phyloP scores from a whole-genome alignment of 2,888 invertebrate genomes.

The Drosophila lutescens region DNA sequence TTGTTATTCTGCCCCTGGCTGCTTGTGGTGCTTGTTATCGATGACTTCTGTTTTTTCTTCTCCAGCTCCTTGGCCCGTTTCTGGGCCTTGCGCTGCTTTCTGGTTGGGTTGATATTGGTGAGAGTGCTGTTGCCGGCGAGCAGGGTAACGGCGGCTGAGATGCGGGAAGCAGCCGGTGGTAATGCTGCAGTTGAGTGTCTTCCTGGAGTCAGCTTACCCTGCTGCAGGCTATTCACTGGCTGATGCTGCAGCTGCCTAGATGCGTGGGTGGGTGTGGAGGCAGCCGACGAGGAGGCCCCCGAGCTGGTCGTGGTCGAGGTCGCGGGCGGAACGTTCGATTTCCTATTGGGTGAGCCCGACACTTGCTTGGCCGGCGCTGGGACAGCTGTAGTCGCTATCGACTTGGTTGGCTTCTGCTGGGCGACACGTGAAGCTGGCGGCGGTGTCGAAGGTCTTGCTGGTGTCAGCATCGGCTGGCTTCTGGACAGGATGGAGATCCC shows the following conservation, averaged over 20 bases:
- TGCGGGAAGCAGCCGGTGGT: slow-evolving; percentile 2
- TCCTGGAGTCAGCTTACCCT: slow-evolving; percentile 14
- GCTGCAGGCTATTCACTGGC: slow-evolving; percentile 8
- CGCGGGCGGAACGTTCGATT: slow-evolving; percentile 10
- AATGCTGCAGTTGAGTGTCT: background rate
- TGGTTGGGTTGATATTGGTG: slow-evolving; percentile 28
- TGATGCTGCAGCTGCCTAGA: slow-evolving; percentile 25
- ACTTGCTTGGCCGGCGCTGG: slow-evolving; percentile 9
- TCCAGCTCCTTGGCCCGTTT: slow-evolving; percentile 77
- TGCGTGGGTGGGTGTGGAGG: slow-evolving; percentile 76
- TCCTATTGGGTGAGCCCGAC: slow-evolving; percentile 9
- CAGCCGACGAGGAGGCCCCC: slow-evolving; percentile 66
- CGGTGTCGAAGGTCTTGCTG: slow-evolving; percentile 15
- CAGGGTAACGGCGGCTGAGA: slow-evolving; percentile 30
- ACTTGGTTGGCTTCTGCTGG: slow-evolving; percentile 39
- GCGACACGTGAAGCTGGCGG: slow-evolving; percentile 10
- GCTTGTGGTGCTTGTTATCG: slow-evolving; percentile 34
- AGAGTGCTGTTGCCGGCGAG: slow-evolving; percentile 24
- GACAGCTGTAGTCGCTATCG: slow-evolving; percentile 30
- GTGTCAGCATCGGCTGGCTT: slow-evolving; percentile 36
- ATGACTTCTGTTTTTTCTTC: slow-evolving; percentile 70
- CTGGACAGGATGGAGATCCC: slow-evolving; percentile 47
- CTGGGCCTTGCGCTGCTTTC: slow-evolving; percentile 66
- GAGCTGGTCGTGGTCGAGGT: slow-evolving; percentile 45
- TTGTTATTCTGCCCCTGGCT: slow-evolving; percentile 18